A percentile compares a stretch with the other conserved stretches of the same genome.
Conservation (phyloP, 2,888 invertebrate genomes). For the Romanomermis culicivorax region DNA sequence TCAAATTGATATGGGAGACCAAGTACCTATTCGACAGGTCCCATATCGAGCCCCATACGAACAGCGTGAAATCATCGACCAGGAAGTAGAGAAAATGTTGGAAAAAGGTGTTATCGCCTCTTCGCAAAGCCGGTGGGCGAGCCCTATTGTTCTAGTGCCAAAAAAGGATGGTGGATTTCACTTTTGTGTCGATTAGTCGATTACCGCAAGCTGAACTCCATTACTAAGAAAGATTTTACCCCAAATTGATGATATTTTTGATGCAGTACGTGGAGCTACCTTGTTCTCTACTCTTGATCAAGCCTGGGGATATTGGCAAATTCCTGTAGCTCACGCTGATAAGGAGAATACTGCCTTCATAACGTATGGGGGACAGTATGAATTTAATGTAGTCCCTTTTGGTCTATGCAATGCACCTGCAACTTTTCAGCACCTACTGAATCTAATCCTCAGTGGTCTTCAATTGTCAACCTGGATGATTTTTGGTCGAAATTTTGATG, state of each 20-base stretch:
- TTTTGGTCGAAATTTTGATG: too few relatives aligned
- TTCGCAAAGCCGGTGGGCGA: not conserved
- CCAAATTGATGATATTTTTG: not conserved
- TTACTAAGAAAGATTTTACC: not conserved
- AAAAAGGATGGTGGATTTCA: not conserved
- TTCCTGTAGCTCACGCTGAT: not conserved
- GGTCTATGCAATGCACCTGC: too few relatives aligned
- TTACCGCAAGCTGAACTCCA: not conserved
- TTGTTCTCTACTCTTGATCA: too few relatives aligned
- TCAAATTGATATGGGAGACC: not conserved
- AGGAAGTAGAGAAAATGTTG: not conserved
- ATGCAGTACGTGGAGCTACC: not conserved
- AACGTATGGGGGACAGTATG: not conserved
- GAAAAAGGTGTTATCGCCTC: not conserved
- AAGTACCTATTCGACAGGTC: not conserved
- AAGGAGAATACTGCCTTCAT: not conserved
- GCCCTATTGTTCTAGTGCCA: too few relatives aligned
- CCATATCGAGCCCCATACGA: too few relatives aligned
- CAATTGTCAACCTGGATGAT: constrained; percentile 4
- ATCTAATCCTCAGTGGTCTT: too few relatives aligned
- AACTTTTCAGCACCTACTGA: too few relatives aligned
- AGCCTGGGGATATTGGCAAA: not conserved
- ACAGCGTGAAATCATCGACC: not conserved
- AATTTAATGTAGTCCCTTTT: too few relatives aligned
- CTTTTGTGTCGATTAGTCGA: too few relatives aligned